A percentile compares a stretch with the other conserved stretches of the same genome.
Conservation (phyloP, 2,888 invertebrate species). For the Sphaerophoria rueppellii region DNA sequence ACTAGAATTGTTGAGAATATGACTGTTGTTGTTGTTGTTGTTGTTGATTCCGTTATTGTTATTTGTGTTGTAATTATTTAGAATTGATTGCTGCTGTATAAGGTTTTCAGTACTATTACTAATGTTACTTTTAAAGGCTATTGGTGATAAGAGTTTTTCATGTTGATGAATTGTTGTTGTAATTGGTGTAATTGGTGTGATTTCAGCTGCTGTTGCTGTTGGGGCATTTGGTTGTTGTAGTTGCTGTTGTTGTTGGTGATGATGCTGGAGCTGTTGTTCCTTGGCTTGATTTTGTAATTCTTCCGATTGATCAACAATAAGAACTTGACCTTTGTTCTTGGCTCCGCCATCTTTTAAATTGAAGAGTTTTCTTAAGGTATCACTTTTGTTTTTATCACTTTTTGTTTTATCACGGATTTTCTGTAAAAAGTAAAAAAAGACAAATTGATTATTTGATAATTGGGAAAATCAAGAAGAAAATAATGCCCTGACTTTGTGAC, state of each 20-base stretch:
- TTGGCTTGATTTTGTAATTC: slow-evolving; percentile 80
- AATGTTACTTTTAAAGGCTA: slow-evolving; percentile 74
- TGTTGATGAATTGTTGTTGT: slow-evolving; percentile 76
- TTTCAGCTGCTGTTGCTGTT: slow-evolving; percentile 77
- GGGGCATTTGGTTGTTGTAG: slow-evolving; percentile 61
- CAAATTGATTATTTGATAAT: neutral
- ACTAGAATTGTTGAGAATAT: slow-evolving; percentile 65
- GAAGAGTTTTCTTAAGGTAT: slow-evolving; percentile 86
- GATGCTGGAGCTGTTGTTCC: slow-evolving; percentile 78
- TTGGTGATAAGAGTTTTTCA: slow-evolving; percentile 76
- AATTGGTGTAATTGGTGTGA: slow-evolving; percentile 75
- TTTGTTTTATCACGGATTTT: slow-evolving; percentile 80
- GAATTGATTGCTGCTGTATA: slow-evolving; percentile 74
- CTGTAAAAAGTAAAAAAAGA: slow-evolving; percentile 57
- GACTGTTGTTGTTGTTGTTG: slow-evolving; percentile 55
- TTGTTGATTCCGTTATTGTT: slow-evolving; percentile 71
- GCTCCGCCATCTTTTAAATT: slow-evolving; percentile 89
- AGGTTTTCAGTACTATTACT: slow-evolving; percentile 72
- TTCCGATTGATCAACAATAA: slow-evolving; percentile 86
- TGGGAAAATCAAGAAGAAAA: neutral
- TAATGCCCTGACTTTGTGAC: neutral
- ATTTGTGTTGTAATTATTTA: slow-evolving; percentile 78
- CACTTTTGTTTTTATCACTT: slow-evolving; percentile 88
- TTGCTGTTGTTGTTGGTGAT: slow-evolving; percentile 74
- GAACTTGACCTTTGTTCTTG: slow-evolving; percentile 88